These are phyloP conservation scores for Cynopterus sphinx DNA, from an alignment of 2,797 vertebrate genomes.

Conservation along the genomic window DNA sequence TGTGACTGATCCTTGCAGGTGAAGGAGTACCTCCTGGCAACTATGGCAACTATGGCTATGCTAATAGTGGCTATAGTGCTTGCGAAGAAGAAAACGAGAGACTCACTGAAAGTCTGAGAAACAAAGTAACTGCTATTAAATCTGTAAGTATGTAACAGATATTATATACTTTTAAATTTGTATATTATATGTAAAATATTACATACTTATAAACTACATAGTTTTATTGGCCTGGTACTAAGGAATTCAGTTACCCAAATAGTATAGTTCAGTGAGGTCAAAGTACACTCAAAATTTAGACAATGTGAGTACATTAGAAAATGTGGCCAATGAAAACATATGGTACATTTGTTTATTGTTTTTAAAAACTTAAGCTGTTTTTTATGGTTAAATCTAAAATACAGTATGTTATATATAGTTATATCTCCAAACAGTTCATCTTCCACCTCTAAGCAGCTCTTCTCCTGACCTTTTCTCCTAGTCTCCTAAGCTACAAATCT, in stretches of 20 bases:
- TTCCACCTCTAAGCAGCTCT: background rate
- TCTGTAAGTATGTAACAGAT: constrained; percentile 87
- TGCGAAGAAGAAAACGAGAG: constrained; percentile 97
- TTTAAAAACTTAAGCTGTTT: background rate
- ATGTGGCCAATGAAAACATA: background rate
- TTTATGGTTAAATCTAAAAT: background rate
- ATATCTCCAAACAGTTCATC: background rate
- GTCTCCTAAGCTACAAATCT: background rate
- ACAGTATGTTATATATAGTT: background rate
- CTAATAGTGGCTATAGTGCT: constrained; percentile 93
- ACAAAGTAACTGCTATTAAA: constrained; percentile 95
- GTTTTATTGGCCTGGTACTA: background rate
- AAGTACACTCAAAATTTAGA: background rate
- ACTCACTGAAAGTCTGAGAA: constrained; percentile 93
- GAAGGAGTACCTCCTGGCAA: constrained; percentile 80
- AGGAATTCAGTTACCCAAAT: background rate
- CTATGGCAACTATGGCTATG: constrained; percentile 83
- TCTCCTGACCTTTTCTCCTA: background rate
- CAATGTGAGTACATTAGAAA: background rate
- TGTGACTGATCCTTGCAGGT: constrained; percentile 68
- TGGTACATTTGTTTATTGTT: background rate
- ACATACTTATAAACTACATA: background rate
- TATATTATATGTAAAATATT: background rate
- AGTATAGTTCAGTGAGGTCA: background rate
- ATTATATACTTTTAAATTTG: background rate